Evolutionary conservation across 2,888 invertebrate species (phyloP).

Genomic region (Coelopa pilipes): DNA sequence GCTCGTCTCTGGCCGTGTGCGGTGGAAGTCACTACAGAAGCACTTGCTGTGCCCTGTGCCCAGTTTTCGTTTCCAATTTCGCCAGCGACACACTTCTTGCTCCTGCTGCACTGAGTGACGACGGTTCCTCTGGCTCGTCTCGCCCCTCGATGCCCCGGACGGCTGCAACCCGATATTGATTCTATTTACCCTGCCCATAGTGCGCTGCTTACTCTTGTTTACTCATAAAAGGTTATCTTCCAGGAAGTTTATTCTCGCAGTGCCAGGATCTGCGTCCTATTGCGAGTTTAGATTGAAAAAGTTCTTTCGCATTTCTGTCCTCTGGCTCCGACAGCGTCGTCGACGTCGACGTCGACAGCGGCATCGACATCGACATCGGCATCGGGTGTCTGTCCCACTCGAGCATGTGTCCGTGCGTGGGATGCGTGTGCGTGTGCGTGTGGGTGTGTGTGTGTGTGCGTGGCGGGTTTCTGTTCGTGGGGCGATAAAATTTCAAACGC

Average conservation of each 20-base stretch:
- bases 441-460: conserved; percentile 41
- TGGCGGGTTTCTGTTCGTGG: not conserved
- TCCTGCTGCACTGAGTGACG: no score
- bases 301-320: conserved; percentile 47
- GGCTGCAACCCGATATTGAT: conserved; percentile 23
- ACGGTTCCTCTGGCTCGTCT: not conserved
- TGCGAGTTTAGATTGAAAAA: conserved; percentile 61
- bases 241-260: conserved; percentile 41
- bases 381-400: conserved; percentile 47
- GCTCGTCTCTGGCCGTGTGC: not conserved
- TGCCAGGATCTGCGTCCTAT: conserved; percentile 58
- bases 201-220: not conserved
- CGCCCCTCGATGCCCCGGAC: no score
- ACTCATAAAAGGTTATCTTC: conserved; percentile 24
- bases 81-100: no score
- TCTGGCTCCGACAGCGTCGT: not conserved
- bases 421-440: conserved; percentile 36
- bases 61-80: no score
- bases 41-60: no score
- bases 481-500: not conserved
- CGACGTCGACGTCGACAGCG: no score
- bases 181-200: conserved; percentile 1
- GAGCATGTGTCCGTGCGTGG: conserved; percentile 48
- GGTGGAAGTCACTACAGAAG: not conserved
- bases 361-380: not conserved